Base-by-base conservation (phyloP, 2,797 vertebrate species). In the Ptychadena robeensis region DNA sequence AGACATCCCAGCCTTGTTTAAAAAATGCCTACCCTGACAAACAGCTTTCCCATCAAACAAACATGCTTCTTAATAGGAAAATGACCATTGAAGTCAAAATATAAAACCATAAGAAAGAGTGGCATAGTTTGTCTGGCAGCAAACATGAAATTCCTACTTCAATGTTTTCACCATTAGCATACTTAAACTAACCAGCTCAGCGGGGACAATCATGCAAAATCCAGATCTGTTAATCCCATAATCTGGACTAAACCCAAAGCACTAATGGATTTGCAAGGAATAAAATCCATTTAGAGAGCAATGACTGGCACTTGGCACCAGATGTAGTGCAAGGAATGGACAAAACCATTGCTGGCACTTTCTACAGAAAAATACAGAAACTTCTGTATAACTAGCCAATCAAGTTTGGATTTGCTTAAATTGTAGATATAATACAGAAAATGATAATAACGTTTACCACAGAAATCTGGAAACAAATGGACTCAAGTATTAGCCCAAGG, bases 221-320 rank as follows among this genome's bases (percentile, higher is more conserved):
- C 72, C 83, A 85, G 83, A 76, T 89, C 86, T 81, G 90, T 88
- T 92, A 93, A 94, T 94, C 91, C 92, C 89, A 86, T 88, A 90
- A 92, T 92, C 87, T 85, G 89, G 86, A 86, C 88, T 93, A 94
- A 92, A 91, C 87, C 89, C 83, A 91, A 91, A 91, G 91, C 88
- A 92, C 88, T 91, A 93, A 91, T 86, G 90, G 88, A 94, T 95
- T 94, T 93, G 86, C 87, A 90, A 89, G 90, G 88, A 66, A 85
- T 66, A 84, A 80, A 85, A 80, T 76, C 82, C 78, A 80, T 85
- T 85, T 65, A 85, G 78, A 40, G 68, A 83, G 69, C 30, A 63
- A 53, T 80, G 70, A 63, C 32, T 80, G 64, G 63, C 27, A 34
- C 40, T 73, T 78, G 31, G 40, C 68, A 72, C n/a, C 28, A 70